Conservation (phyloP, 2,888 invertebrate species). For the Diachrysia chrysitis region DNA sequence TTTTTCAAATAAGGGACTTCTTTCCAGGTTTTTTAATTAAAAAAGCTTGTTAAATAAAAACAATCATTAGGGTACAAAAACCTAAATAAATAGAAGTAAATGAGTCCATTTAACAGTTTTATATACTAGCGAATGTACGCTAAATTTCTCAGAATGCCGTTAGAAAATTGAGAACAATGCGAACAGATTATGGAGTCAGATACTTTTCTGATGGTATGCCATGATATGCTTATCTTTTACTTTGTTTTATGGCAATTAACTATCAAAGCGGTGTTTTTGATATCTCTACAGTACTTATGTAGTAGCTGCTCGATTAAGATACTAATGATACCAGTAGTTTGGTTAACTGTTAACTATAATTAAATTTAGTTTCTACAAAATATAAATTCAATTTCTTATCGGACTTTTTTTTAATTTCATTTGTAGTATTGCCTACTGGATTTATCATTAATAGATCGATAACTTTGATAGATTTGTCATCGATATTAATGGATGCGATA, state of each 20-base stretch:
- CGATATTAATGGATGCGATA: constrained; percentile 5
- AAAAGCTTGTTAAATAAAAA: not conserved
- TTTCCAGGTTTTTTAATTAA: constrained; percentile 5
- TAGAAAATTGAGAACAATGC: constrained; percentile 25
- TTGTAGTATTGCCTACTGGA: not conserved
- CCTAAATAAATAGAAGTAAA: constrained; percentile 19
- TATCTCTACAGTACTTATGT: not conserved
- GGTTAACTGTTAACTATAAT: too few species aligned
- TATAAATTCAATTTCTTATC: too few species aligned
- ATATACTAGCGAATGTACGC: constrained; percentile 20
- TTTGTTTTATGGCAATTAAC: constrained; percentile 5
- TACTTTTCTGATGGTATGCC: constrained; percentile 13
- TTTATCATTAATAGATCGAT: not conserved
- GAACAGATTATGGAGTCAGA: constrained; percentile 10
- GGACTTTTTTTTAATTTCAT: not conserved
- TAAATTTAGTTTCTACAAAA: not conserved
- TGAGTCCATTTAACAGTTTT: constrained; percentile 28
- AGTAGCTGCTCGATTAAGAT: not conserved
- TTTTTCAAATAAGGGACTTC: not conserved
- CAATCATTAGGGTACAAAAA: constrained; percentile 17
- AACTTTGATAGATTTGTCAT: not conserved
- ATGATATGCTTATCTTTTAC: constrained; percentile 9
- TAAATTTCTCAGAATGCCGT: not conserved
- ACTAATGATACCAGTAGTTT: too few species aligned
- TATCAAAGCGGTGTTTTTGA: not conserved